A percentile compares a stretch with the other conserved stretches of the same genome.
Conservation (phyloP, 2,797 vertebrate genomes). For the Coracias cyanogaster region DNA sequence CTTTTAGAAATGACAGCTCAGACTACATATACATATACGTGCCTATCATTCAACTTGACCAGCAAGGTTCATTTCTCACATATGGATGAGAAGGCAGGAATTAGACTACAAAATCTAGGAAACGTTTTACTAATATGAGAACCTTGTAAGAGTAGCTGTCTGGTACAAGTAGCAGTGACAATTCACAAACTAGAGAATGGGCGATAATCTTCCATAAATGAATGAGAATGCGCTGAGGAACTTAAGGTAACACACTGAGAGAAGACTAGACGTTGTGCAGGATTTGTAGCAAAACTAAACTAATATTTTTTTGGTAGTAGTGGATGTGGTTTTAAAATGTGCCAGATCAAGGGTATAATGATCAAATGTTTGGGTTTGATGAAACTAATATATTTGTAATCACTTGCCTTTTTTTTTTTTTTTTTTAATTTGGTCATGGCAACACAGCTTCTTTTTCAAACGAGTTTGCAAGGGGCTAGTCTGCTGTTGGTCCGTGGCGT, state of each 20-base stretch:
- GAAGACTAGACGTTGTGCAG: neutral
- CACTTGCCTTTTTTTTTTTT: neutral
- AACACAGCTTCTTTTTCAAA: neutral
- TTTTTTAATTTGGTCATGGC: neutral
- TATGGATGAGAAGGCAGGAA: neutral
- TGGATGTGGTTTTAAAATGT: neutral
- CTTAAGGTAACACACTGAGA: neutral
- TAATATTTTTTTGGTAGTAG: neutral
- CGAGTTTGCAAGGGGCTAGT: neutral
- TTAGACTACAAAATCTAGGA: neutral
- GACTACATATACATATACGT: neutral
- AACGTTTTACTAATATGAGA: neutral
- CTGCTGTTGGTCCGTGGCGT: neutral
- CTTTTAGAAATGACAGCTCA: constrained; percentile 1
- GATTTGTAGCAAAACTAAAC: neutral
- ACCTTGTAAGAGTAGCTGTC: neutral
- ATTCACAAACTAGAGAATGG: neutral
- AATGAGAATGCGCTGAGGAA: neutral
- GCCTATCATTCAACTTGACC: neutral
- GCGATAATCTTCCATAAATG: neutral
- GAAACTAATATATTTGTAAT: neutral
- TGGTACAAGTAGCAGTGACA: neutral
- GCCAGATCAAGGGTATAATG: neutral
- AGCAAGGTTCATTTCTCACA: neutral
- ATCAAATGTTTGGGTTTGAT: neutral